Base-by-base conservation (phyloP, 2,888 invertebrate genomes). In the Chymomyza procnemis region DNA sequence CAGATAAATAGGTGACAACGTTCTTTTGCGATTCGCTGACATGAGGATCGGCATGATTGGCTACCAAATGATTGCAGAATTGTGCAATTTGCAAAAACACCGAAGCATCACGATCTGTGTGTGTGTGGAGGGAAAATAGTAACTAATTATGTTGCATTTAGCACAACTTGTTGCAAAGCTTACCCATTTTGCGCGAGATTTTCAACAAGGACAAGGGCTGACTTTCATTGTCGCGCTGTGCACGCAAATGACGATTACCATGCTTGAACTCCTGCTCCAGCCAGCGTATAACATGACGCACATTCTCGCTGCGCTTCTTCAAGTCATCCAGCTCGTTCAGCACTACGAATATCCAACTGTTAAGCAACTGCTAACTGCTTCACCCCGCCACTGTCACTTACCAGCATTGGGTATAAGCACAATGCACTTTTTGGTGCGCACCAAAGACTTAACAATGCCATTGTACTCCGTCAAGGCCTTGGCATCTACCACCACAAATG, bases 231-330 rank as follows among this genome's bases (percentile, higher is more conserved):
- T 95, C 94, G 21, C 97, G 94, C 91, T 98, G 98, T 0, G 97
- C 95, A 76, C 97, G 93, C 84, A 98, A 92, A 90, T 95, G 97
- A 74, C 97, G 93, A 80, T 97, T 97, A 12, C 98, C 98, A 73
- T 94, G 94, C 77, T 95, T 94, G 75, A 98, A 94, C 89, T 97
- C 97, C 47, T 93, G 92, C 91, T 98, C 98, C 74, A 98, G 92
- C 97, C 97, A 98, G 76, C 98, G 95, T 69, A 97, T 98, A 3
- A 97, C 97, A 89, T 97, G 97, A 61, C 98, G 93, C 0, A 97
- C 97, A 73, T 95, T 94, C 74, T 94, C 94, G 84, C 95, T 95
- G 76, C 95, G 95, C 69, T 96, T 95, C 92, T 98, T 98, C 82
- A 97, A 91, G 81, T 96, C 95, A 90, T 98, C 98, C 89, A 98